phyloP scores from a whole-genome alignment of 2,797 vertebrate genomes.

The Neoniphon sammara region DNA sequence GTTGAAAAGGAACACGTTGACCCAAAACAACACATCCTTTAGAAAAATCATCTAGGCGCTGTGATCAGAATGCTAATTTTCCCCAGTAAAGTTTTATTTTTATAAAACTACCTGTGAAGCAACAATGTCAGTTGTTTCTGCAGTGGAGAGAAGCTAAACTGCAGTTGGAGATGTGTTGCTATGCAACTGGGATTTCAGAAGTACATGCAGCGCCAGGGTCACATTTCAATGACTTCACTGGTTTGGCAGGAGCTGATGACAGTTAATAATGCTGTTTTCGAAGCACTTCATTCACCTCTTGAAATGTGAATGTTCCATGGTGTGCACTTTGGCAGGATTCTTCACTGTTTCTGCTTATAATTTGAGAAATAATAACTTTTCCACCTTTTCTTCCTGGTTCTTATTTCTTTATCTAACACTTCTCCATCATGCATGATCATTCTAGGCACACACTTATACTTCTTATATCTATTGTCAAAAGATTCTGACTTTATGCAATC shows the following conservation, averaged over 20 bases:
- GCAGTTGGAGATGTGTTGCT: conserved; percentile 79
- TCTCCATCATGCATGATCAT: conserved; percentile 21
- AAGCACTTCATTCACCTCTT: conserved; percentile 48
- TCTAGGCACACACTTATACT: background rate
- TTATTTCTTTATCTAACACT: background rate
- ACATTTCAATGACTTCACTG: conserved; percentile 70
- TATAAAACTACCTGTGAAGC: conserved; percentile 61
- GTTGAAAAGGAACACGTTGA: background rate
- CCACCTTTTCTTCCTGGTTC: background rate
- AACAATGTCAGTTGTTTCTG: conserved; percentile 70
- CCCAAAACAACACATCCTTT: background rate
- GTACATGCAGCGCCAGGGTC: conserved; percentile 69
- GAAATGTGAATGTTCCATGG: conserved; percentile 40
- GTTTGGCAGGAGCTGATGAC: conserved; percentile 68
- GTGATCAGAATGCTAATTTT: conserved; percentile 38
- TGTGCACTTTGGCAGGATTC: background rate
- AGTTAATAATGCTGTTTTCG: conserved; percentile 70
- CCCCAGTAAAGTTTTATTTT: conserved; percentile 42
- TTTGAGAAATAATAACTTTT: background rate
- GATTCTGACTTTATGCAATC: too few species aligned
- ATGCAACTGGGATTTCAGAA: conserved; percentile 81
- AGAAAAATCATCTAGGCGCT: conserved; percentile 3
- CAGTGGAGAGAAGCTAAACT: conserved; percentile 63
- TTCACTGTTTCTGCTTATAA: background rate
- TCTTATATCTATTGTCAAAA: too few species aligned